Evolutionary conservation across 2,113 vertebrate species (phyloP).

Genomic region (Etheostoma spectabile): DNA sequence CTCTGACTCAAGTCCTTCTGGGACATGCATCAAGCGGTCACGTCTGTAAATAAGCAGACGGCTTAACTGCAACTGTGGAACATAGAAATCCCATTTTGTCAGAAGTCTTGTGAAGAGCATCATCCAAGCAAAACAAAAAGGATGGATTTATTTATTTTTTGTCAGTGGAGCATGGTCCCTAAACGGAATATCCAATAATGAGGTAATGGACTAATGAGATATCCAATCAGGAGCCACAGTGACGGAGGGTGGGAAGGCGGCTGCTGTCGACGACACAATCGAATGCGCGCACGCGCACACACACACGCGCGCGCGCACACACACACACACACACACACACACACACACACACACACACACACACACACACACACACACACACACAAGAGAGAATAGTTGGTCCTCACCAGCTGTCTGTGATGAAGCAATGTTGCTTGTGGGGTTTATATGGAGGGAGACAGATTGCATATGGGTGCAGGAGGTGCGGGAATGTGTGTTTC

Average conservation of each 20-base stretch:
- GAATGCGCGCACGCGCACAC: too few relatives aligned
- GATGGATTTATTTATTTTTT: constrained; percentile 48
- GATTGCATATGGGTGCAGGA: constrained; percentile 47
- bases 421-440: constrained; percentile 59
- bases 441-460: constrained; percentile 55
- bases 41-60: constrained; percentile 33
- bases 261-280: constrained; percentile 62
- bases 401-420: constrained; percentile 72
- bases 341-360: constrained; percentile 9
- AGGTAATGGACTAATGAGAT: constrained; percentile 74
- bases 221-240: constrained; percentile 70
- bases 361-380: constrained; percentile 26
- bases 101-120: constrained; percentile 25
- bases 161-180: constrained; percentile 28
- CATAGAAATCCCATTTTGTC: constrained; percentile 24
- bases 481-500: constrained; percentile 34
- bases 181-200: constrained; percentile 60
- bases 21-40: constrained; percentile 51
- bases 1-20: constrained; percentile 59
- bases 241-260: constrained; percentile 64
- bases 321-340: constrained; percentile 25
- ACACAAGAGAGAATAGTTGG: constrained; percentile 65
- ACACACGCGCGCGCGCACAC: too few relatives aligned
- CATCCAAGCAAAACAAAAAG: constrained; percentile 32
- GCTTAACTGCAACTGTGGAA: constrained; percentile 36